These are phyloP conservation scores for Apodemus agrarius DNA, from an alignment of 2,797 vertebrate genomes.

Conservation along the genomic window DNA sequence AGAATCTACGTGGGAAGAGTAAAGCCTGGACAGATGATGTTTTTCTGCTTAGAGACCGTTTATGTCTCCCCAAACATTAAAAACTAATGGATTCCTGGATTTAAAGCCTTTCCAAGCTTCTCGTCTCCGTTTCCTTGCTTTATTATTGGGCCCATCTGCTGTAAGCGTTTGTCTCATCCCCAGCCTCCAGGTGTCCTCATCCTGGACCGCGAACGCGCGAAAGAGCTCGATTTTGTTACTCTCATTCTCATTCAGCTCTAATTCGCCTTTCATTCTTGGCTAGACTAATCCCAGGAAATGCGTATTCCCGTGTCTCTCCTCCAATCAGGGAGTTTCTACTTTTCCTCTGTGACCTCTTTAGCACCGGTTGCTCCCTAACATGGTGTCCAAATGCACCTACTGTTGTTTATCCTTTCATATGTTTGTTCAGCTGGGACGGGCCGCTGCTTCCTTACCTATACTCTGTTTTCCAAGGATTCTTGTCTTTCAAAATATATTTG, in stretches of 20 bases:
- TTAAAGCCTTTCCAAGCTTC: slow-evolving; percentile 74
- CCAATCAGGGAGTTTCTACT: neutral
- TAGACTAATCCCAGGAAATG: neutral
- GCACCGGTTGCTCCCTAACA: neutral
- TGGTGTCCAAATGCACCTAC: neutral
- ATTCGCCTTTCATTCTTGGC: neutral
- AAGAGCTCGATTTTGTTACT: neutral
- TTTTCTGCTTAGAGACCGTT: slow-evolving; percentile 69
- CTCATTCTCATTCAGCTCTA: neutral
- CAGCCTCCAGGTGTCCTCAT: neutral
- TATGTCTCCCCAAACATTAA: slow-evolving; percentile 77
- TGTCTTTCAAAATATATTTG: neutral
- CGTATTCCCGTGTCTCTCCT: neutral
- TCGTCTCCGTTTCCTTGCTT: slow-evolving; percentile 70
- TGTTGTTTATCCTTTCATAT: neutral
- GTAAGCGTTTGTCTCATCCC: neutral
- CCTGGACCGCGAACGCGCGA: neutral
- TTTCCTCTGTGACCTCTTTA: neutral
- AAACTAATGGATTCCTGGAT: slow-evolving; percentile 73
- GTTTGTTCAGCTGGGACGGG: neutral
- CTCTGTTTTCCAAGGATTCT: neutral
- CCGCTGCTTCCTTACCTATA: neutral
- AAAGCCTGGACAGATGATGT: slow-evolving; percentile 36
- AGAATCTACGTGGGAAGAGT: slow-evolving; percentile 37
- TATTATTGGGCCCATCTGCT: neutral